Base-by-base conservation (phyloP, 2,113 vertebrate genomes). In the Platysternon megacephalum region DNA sequence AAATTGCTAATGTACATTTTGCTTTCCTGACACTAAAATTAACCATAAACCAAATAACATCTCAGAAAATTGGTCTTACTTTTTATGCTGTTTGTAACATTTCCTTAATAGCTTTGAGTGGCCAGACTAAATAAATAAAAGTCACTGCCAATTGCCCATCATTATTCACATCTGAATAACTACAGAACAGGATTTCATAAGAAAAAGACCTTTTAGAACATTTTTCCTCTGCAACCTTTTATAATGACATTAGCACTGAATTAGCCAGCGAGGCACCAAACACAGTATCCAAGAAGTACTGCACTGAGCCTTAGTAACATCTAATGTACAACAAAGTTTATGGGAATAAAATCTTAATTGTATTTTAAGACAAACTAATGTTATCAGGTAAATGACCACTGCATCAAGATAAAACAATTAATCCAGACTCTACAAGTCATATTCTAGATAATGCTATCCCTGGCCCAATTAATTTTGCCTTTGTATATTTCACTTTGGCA, bases 31-130 rank as follows among this genome's bases (percentile, higher is more conserved):
- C 56, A 94, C 42, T 8, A 96, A 95, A 94, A 96, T 92, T 93
- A 94, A 96, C 94, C 87, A 87, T n/a, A 68, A 48, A 91, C 11
- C n/a, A 97, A 97, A 94, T 74, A 97, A 95, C 95, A 92, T 55
- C 72, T 82, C 2, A 58, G 16, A 87, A 53, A 96, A 95, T 2
- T 2, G 17, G 85, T 84, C 88, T 5, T 85, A 56, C 14, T 0
- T 53, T 46, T 52, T 56, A 14, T 65, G 87, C 35, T 72, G 2
- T 52, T 91, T 74, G 58, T 90, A 81, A 53, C 49, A 61, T 85
- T 88, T 95, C 29, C 58, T 90, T 85, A 86, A 22, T 58, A 87
- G 82, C 91, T 39, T 78, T 72, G 92, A 82, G 3, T 19, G 19
- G 14, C 61, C 8, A 81, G 24, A 85, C 4, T 14, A 93, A 88